These are phyloP conservation scores for Bubo scandiacus DNA, from an alignment of 2,113 vertebrate genomes.

Conservation along the genomic window DNA sequence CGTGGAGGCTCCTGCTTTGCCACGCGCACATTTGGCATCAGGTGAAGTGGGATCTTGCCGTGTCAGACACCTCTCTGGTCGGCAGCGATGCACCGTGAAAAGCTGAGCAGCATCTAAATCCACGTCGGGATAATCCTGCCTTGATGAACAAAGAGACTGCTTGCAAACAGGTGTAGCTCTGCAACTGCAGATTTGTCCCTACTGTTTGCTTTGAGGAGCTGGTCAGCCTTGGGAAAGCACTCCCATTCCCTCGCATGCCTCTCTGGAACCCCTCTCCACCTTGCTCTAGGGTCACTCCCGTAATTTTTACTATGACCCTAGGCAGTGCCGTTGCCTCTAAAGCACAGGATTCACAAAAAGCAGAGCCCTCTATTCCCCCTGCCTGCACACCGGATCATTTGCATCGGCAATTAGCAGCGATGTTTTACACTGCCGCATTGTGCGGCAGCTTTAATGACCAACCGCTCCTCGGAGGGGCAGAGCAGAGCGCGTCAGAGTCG, in stretches of 20 bases:
- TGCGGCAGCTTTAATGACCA: not conserved
- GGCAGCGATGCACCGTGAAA: not conserved
- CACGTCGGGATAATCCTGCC: not conserved
- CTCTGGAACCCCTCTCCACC: not conserved
- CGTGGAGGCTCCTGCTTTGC: not conserved
- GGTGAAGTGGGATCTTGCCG: not conserved
- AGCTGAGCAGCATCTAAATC: not conserved
- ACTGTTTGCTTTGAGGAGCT: not conserved
- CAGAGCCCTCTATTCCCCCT: not conserved
- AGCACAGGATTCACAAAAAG: not conserved
- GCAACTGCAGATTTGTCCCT: not conserved
- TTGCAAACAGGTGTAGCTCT: constrained; percentile 30
- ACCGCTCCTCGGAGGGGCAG: not conserved
- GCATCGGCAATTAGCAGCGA: not conserved
- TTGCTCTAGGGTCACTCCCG: not conserved
- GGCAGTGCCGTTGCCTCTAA: not conserved
- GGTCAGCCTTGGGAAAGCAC: not conserved
- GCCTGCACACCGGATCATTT: not conserved
- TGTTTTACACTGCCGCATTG: not conserved
- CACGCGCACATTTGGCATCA: accelerated
- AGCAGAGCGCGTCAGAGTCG: accelerated
- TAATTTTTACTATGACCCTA: not conserved
- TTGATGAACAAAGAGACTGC: constrained; percentile 20
- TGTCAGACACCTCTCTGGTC: not conserved
- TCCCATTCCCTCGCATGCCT: accelerated